Evolutionary conservation across 2,797 vertebrate genomes (phyloP), one percentile per base, ranked within the genome.

Genomic region (Crypturellus tataupa): DNA sequence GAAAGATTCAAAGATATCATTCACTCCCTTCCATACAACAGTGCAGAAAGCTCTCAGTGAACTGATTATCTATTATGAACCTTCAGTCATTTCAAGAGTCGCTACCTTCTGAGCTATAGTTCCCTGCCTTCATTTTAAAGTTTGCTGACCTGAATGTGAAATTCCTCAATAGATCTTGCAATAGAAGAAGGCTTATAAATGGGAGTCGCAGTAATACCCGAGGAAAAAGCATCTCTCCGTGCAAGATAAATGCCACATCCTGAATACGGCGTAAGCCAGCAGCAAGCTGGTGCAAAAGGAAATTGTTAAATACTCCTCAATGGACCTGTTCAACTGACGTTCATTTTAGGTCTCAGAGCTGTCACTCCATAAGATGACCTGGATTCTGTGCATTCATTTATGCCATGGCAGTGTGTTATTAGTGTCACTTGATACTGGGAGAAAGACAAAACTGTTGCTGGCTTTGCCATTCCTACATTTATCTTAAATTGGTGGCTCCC

Each of bases 111-210:
- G 64, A 78, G 87, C 63, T 80, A 93, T 15, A 93, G 84, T 63
- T 92, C 49, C 29, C 62, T 91, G 58, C 76, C 72, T 94, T 93
- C 59, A 81, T 94, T 89, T 95, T 79, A 94, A 76, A 72, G 33
- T 85, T 94, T 83, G 42, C 63, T 92, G 76, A 56, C 39, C 69
- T 80, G 62, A 62, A 39, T 87, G 72, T 85, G 60, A 80, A 92
- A 91, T 85, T 92, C 72, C 46, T 92, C 89, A 85, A n/a, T 35
- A 80, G 55, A 21, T 49, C 55, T 58, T 95, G 55, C 29, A 35
- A 39, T 10, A 79, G 65, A 69, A 87, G 55, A 56, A 44, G 55
- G 18, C 67, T 91, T 93, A 59, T 81, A 85, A 89, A 2, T 4
- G 64, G 46, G 42, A 80, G n/a, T 42, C 72, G 39, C 49, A 59